Conservation (phyloP, 1,140 invertebrate species). For the Bicyclus anynana region DNA sequence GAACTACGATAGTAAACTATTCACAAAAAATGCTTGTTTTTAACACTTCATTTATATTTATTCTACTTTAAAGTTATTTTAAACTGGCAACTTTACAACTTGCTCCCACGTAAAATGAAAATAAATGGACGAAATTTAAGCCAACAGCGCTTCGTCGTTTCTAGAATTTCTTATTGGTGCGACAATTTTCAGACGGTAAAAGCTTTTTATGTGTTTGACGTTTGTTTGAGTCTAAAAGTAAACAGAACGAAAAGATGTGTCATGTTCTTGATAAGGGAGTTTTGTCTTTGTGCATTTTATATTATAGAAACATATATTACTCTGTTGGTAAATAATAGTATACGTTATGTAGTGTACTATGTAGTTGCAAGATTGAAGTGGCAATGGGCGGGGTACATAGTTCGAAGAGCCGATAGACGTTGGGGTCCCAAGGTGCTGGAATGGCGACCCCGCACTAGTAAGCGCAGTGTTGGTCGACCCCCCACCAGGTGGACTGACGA, state of each 20-base stretch:
- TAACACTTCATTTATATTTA: not conserved
- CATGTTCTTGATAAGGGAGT: not conserved
- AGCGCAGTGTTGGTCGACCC: too few relatives aligned
- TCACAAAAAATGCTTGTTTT: not conserved
- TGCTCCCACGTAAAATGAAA: slow-evolving; percentile 7
- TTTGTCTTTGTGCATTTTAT: too few relatives aligned
- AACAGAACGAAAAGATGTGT: not conserved
- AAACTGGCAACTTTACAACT: slow-evolving; percentile 6
- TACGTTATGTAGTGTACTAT: too few relatives aligned
- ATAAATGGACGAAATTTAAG: slow-evolving; percentile 9
- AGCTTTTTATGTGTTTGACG: slow-evolving; percentile 2
- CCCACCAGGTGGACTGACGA: too few relatives aligned
- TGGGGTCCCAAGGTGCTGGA: too few relatives aligned
- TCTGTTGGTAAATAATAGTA: too few relatives aligned
- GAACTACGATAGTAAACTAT: not conserved
- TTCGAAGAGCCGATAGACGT: too few relatives aligned
- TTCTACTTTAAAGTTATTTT: slow-evolving; percentile 5
- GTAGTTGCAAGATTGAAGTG: too few relatives aligned
- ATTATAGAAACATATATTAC: too few relatives aligned
- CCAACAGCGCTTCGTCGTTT: slow-evolving; percentile 2
- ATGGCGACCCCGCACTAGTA: too few relatives aligned
- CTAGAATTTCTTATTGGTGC: slow-evolving; percentile 3
- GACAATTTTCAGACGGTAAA: slow-evolving; percentile 6
- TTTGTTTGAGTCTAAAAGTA: not conserved
- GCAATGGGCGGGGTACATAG: too few relatives aligned